Evolutionary conservation across 1,140 invertebrate species (phyloP).

Genomic region (Arctopsyche grandis): DNA sequence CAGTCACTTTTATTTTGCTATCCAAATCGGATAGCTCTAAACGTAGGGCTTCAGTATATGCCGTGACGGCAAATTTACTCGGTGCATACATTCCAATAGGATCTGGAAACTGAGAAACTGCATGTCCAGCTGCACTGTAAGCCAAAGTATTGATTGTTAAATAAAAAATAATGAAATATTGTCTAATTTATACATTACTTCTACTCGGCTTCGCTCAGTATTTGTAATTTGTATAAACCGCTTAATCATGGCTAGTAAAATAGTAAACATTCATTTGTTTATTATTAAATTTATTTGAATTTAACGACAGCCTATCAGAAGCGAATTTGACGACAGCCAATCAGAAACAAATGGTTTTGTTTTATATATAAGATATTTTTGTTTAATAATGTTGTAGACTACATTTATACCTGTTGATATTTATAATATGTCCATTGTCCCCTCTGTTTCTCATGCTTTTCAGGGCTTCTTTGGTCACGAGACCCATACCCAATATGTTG

Average conservation of each 20-base stretch:
- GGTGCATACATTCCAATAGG: constrained; percentile 68
- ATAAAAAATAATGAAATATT: not conserved
- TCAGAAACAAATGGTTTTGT: no score
- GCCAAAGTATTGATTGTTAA: not conserved
- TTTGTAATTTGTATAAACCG: no score
- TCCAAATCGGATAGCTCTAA: constrained; percentile 70
- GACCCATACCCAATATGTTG: constrained; percentile 65
- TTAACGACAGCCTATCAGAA: no score
- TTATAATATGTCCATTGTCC: constrained; percentile 74
- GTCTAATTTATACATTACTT: no score
- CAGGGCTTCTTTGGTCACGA: constrained; percentile 68
- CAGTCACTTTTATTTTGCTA: constrained; percentile 74
- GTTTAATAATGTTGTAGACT: not conserved
- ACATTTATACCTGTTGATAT: constrained; percentile 68
- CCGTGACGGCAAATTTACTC: constrained; percentile 76
- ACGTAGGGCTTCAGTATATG: constrained; percentile 71
- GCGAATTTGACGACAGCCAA: no score
- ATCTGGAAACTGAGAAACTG: not conserved
- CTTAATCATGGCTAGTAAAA: no score
- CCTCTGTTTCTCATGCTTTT: constrained; percentile 68
- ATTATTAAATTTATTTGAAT: no score
- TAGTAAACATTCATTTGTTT: no score
- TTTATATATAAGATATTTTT: not conserved
- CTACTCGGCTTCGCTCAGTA: no score
- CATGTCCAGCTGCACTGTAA: constrained; percentile 22